A percentile compares a stretch with the other conserved stretches of the same genome.
Evolutionary conservation across 2,113 vertebrate species (phyloP).

Genomic region (Rynchops niger): DNA sequence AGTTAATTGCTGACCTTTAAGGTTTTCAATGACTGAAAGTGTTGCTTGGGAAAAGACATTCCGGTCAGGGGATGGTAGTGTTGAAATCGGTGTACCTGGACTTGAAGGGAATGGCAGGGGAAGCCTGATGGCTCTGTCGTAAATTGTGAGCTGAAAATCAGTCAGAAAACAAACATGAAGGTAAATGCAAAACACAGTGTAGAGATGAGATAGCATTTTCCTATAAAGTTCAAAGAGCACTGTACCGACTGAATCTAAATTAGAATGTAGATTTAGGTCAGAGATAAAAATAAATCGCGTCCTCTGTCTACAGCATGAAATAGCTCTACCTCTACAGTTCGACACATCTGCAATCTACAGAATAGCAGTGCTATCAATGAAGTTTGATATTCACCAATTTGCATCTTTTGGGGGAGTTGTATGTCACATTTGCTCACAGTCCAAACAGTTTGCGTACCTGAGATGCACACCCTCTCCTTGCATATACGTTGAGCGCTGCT

Average conservation of each 20-base stretch:
- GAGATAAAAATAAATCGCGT: not conserved
- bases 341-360: not conserved
- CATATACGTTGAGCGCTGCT: not conserved
- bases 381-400: not conserved
- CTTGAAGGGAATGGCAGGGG: constrained; percentile 74
- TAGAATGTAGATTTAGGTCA: not conserved
- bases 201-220: not conserved
- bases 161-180: not conserved
- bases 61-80: not conserved
- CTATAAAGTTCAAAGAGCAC: not conserved
- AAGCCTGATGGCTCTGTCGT: constrained; percentile 64
- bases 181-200: not conserved
- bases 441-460: not conserved
- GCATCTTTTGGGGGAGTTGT: not conserved
- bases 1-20: constrained; percentile 63
- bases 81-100: not conserved
- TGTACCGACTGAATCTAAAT: not conserved
- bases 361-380: not conserved
- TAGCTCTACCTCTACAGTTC: not conserved
- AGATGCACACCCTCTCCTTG: not conserved
- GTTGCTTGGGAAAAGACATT: constrained; percentile 27
- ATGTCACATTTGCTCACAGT: not conserved
- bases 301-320: not conserved
- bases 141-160: constrained; percentile 74
- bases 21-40: constrained; percentile 14